Base-by-base conservation (phyloP, 2,888 invertebrate species). In the Caenorhabditis angaria region DNA sequence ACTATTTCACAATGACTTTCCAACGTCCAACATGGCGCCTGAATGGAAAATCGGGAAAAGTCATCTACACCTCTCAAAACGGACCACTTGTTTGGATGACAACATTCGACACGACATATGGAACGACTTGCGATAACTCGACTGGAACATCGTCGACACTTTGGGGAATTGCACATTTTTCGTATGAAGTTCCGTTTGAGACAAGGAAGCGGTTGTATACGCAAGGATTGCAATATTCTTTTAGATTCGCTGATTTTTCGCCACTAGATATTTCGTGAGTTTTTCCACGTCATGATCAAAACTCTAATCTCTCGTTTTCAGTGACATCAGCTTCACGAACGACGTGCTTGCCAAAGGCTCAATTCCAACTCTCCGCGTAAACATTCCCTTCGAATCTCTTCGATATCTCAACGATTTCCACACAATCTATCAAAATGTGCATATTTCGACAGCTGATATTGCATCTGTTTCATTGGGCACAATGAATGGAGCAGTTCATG, bases 111-210 rank as follows among this genome's bases (percentile, higher is more conserved):
- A 66, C 77, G 12, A 76, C 77, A 0, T 66, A 60, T 10, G 71
- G 68, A 2, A 48, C 64, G 6, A 67, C 72, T n/a, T 82, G 82
- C 58, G 76, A 65, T 8, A 70, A 78, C 22, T 61, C 77, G 12
- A 51, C 60, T 12, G 63, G 68, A 8, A 67, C 65, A 0, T 65
- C 81, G 0, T 79, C 79, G 1, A 50, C 76, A 5, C 65, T 83
- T 1, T 83, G 81, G 80, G 83, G 83, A 51, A 78, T 83, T 32
- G 83, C 80, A 28, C 83, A 83, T 60, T 81, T 83, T 55, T 62
- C 66, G 0, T 63, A 75, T 32, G 70, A 70, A 12, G 61, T 75
- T 35, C 61, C 70, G 2, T 72, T 70, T 10, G 67, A 76, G 28
- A 67, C 74, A 6, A 61, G 80, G 0, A 62, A 51, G 2, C 53